Evolutionary conservation across 2,113 vertebrate species (phyloP).

Genomic region (Mesitornis unicolor): DNA sequence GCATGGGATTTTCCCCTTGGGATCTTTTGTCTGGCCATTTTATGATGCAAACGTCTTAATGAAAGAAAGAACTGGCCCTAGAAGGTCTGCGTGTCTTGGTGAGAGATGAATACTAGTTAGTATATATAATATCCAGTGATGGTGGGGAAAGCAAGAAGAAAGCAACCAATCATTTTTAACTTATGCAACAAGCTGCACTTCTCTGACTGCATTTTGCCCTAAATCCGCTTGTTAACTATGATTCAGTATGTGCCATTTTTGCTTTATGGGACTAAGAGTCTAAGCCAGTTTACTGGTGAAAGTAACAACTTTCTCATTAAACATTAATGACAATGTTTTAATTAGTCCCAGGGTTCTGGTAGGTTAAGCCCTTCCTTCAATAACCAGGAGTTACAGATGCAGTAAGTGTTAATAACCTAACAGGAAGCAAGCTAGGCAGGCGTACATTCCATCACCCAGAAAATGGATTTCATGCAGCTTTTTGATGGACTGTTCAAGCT

Average conservation of each 20-base stretch:
- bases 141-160: not conserved
- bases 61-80: slow-evolving; percentile 26
- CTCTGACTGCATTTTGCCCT: not conserved
- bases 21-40: not conserved
- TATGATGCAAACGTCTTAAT: not conserved
- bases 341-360: not conserved
- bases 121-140: not conserved
- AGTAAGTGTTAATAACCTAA: slow-evolving; percentile 16
- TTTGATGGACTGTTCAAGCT: not conserved
- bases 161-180: not conserved
- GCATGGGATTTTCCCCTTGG: not conserved
- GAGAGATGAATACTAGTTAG: not conserved
- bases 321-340: not conserved
- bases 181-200: not conserved
- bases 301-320: slow-evolving; percentile 31
- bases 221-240: not conserved
- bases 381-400: not conserved
- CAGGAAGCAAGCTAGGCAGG: not conserved
- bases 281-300: not conserved
- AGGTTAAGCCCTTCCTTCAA: not conserved
- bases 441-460: not conserved
- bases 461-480: not conserved
- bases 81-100: not conserved
- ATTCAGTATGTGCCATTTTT: not conserved
- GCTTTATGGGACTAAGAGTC: not conserved